Evolutionary conservation across 1,140 invertebrate species (phyloP), one percentile per base, ranked within the genome.

Genomic region (Plutomurus gul): DNA sequence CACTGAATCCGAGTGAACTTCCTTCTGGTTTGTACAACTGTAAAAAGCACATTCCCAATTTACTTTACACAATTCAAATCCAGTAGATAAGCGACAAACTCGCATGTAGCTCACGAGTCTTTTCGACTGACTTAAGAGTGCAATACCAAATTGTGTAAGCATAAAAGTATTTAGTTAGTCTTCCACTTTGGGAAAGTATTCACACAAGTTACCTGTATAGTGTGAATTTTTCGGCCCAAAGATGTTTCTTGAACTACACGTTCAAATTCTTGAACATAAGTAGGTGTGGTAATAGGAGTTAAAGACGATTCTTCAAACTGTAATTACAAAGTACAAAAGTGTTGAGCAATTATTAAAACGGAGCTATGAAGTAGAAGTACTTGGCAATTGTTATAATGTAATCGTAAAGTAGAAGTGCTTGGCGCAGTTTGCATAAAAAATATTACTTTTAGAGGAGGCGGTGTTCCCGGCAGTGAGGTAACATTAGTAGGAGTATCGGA

Each of bases 1-100:
- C 92, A 85, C 92, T 93, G 85, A 94, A 93, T 37, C 93, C 93
- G n/a, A 94, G 86, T 80, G 91, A 93, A 47, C 87, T 89, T 18
- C 92, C 92, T 85, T 93, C 92, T 3, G 91, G 90, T 85, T 93
- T 93, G 83, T 88, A 91, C 20, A 93, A 85, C 88, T 92, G 85
- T 36, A 87, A 86, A 33, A 78, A 47, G 73, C 18, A 43, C 36
- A n/a, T 25, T 30, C 25, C 3, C n/a, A 22, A 27, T 27, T 27
- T 22, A 40, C 11, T 27, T 18, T 27, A 1, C 13, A 22, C 30
- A 11, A 43, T 43, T 43, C n/a, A 10, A 43, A n/a, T n/a, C n/a
- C n/a, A n/a, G n/a, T n/a, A n/a, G n/a, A n/a, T n/a, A n/a, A n/a
- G n/a, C n/a, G n/a, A n/a, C n/a, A n/a, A n/a, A n/a, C n/a, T n/a